Evolutionary conservation across 2,888 invertebrate species (phyloP).

Genomic region (Dryomyza anilis): DNA sequence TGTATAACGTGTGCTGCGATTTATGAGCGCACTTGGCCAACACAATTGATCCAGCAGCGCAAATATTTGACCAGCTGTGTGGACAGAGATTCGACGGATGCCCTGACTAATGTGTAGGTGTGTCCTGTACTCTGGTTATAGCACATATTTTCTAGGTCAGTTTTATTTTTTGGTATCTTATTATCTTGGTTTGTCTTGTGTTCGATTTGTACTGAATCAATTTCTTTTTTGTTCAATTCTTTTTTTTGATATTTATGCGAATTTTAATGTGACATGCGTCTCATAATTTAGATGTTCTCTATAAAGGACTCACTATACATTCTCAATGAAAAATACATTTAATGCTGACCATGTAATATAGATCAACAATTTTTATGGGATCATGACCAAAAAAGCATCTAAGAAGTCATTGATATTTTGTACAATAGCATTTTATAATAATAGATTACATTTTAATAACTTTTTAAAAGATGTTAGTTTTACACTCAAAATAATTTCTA

Average conservation of each 20-base stretch:
- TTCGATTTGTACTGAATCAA: background rate
- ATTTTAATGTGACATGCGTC: constrained; percentile 19
- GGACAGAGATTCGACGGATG: background rate
- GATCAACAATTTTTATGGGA: background rate
- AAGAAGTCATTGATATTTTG: background rate
- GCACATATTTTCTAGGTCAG: background rate
- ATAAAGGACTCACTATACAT: background rate
- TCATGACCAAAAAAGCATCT: background rate
- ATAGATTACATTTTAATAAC: background rate
- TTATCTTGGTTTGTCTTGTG: background rate
- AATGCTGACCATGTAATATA: background rate
- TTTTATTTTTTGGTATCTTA: background rate
- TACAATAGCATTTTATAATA: background rate
- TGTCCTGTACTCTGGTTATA: too few relatives aligned
- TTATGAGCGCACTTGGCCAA: constrained; percentile 3
- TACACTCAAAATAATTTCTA: too few relatives aligned
- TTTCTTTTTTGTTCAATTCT: too few relatives aligned
- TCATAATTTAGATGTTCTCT: constrained; percentile 16
- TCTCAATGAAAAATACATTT: background rate
- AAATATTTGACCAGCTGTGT: constrained; percentile 3
- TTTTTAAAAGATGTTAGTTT: too few relatives aligned
- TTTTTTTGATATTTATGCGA: constrained; percentile 8
- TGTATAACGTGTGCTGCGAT: background rate
- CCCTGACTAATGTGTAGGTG: constrained; percentile 3
- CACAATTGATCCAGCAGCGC: constrained; percentile 1